Percentiles rank a stretch among this genome's conserved stretches.
phyloP scores from a whole-genome alignment of 2,797 vertebrate genomes.

The Halcyon smyrnensis region DNA sequence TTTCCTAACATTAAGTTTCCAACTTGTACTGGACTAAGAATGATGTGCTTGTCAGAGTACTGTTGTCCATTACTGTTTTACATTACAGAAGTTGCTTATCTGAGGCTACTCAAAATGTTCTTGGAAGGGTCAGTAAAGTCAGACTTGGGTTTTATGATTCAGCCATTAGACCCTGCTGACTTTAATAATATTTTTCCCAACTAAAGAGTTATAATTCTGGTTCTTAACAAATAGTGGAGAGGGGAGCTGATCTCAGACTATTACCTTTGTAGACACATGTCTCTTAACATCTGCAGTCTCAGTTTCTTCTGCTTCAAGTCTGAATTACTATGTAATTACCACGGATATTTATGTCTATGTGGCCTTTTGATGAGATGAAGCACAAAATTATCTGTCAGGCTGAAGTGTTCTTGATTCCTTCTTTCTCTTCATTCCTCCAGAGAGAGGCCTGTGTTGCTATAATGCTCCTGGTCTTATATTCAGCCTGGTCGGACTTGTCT shows the following conservation, averaged over 20 bases:
- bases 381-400: not conserved
- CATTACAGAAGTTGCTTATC: not conserved
- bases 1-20: not conserved
- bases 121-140: not conserved
- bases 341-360: not conserved
- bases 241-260: not conserved
- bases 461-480: not conserved
- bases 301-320: not conserved
- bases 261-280: not conserved
- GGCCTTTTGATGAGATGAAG: constrained; percentile 1
- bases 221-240: not conserved
- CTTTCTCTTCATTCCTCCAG: not conserved
- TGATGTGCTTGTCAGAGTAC: not conserved
- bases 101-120: not conserved
- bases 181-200: not conserved
- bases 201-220: not conserved
- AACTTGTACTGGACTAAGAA: not conserved
- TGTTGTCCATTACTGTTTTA: not conserved
- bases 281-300: not conserved
- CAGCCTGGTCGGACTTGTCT: not conserved
- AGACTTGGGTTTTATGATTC: not conserved
- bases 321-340: not conserved
- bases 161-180: not conserved
- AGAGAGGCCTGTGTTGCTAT: not conserved
- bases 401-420: no score